Percentiles rank a stretch among this genome's conserved stretches.
These are phyloP conservation scores for Phymorhynchus buccinoides DNA, from an alignment of 1,140 invertebrate species.

Conservation along the genomic window DNA sequence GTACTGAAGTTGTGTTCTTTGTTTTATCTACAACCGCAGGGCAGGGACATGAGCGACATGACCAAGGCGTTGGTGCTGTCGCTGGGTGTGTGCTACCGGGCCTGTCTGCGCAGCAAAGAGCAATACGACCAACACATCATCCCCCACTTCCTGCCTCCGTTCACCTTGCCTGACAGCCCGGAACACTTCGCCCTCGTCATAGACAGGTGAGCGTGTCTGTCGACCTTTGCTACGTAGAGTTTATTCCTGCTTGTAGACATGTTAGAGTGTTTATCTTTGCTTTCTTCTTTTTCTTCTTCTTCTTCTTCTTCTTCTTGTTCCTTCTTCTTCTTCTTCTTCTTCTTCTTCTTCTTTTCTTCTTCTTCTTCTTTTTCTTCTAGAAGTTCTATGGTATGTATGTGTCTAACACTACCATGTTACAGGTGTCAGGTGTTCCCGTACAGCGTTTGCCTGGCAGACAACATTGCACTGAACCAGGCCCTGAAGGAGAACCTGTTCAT, in stretches of 20 bases:
- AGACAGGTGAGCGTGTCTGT: background rate
- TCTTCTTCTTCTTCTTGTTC: background rate
- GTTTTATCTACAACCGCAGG: background rate
- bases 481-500: too few relatives aligned
- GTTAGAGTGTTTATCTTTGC: too few relatives aligned
- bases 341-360: background rate
- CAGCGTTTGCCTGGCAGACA: too few relatives aligned
- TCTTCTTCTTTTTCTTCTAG: background rate
- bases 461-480: too few relatives aligned
- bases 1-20: too few relatives aligned
- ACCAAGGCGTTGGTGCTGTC: constrained; percentile 58
- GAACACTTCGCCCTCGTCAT: constrained; percentile 49
- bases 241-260: too few relatives aligned
- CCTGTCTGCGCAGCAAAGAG: constrained; percentile 55
- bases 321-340: background rate
- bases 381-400: background rate
- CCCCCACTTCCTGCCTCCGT: constrained; percentile 46
- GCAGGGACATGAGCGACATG: constrained; percentile 37
- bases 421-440: too few relatives aligned
- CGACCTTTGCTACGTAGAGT: too few relatives aligned
- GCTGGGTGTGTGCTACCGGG: constrained; percentile 64
- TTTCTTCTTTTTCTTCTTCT: background rate
- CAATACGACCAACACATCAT: constrained; percentile 54
- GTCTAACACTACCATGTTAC: too few relatives aligned
- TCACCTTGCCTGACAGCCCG: constrained; percentile 32